Percentiles rank a stretch among this genome's conserved stretches.
These are phyloP conservation scores for Xestia xanthographa DNA, from an alignment of 2,888 invertebrate genomes.

Conservation along the genomic window DNA sequence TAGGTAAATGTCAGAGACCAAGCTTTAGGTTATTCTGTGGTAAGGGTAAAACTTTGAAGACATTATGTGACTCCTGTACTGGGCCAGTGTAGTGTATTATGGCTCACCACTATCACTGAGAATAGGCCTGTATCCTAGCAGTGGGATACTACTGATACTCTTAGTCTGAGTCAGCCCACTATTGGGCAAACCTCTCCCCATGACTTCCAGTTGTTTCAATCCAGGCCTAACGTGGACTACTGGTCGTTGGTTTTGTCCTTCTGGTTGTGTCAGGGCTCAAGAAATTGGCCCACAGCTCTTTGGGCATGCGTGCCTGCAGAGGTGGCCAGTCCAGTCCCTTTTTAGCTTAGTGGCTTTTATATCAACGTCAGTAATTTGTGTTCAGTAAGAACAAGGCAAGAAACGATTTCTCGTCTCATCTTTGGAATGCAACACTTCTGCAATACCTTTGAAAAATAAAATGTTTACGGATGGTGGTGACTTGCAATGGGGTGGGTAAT, in stretches of 20 bases:
- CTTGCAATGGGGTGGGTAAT: background rate
- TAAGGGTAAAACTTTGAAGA: background rate
- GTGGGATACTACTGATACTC: too few relatives aligned
- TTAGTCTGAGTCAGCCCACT: too few relatives aligned
- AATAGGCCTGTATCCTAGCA: background rate
- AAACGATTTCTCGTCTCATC: background rate
- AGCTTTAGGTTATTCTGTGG: background rate
- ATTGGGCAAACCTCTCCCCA: too few relatives aligned
- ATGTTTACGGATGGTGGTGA: background rate
- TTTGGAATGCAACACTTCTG: background rate
- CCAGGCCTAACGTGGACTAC: too few relatives aligned
- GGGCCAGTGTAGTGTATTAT: background rate
- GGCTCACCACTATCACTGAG: background rate
- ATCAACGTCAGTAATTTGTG: too few relatives aligned
- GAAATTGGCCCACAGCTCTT: too few relatives aligned
- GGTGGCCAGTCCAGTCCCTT: too few relatives aligned
- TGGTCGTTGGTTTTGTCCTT: too few relatives aligned
- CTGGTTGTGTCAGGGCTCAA: too few relatives aligned
- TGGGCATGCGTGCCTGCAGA: too few relatives aligned
- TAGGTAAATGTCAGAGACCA: constrained; percentile 3
- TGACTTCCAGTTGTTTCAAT: too few relatives aligned
- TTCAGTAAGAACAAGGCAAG: background rate
- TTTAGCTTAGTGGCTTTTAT: too few relatives aligned
- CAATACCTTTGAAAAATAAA: background rate
- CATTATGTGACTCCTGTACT: background rate